A percentile compares a stretch with the other conserved stretches of the same genome.
These are phyloP conservation scores for Drosophila malerkotliana DNA, from an alignment of 1,140 invertebrate genomes.

Conservation along the genomic window DNA sequence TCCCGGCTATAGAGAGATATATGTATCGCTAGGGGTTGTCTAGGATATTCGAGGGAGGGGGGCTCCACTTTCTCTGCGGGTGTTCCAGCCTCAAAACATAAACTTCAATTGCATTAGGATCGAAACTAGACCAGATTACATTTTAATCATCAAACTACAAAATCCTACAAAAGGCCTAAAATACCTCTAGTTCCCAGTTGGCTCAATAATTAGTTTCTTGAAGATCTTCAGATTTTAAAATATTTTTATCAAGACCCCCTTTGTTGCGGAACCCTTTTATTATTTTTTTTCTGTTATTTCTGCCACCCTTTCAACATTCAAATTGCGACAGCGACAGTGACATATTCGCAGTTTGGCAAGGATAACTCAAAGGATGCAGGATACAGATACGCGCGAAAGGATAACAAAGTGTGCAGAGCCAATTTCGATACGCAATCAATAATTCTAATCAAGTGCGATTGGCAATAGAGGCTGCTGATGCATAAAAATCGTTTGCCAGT, in stretches of 20 bases:
- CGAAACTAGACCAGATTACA: background rate
- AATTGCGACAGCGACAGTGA: slow-evolving; percentile 29
- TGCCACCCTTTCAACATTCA: slow-evolving; percentile 8
- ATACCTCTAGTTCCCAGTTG: background rate
- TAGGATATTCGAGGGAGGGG: background rate
- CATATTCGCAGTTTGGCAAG: slow-evolving; percentile 19
- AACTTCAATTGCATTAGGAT: slow-evolving; percentile 16
- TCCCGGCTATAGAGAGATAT: slow-evolving; percentile 19
- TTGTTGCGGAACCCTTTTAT: background rate
- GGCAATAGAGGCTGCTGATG: slow-evolving; percentile 50
- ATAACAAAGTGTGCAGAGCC: slow-evolving; percentile 61
- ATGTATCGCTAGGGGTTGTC: background rate
- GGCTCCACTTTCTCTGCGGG: slow-evolving; percentile 20
- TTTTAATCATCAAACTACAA: background rate
- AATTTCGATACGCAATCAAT: slow-evolving; percentile 80
- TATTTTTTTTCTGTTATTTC: background rate
- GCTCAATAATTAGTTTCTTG: background rate
- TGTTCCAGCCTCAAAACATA: slow-evolving; percentile 18
- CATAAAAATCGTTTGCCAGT: slow-evolving; percentile 58
- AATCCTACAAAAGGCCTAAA: background rate
- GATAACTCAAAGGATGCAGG: background rate
- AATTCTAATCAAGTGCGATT: slow-evolving; percentile 81
- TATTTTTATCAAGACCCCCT: background rate
- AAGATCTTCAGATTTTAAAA: background rate
- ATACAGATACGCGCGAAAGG: slow-evolving; percentile 27